Base-by-base conservation (phyloP, 2,888 invertebrate species). In the Amphipoea oculea region DNA sequence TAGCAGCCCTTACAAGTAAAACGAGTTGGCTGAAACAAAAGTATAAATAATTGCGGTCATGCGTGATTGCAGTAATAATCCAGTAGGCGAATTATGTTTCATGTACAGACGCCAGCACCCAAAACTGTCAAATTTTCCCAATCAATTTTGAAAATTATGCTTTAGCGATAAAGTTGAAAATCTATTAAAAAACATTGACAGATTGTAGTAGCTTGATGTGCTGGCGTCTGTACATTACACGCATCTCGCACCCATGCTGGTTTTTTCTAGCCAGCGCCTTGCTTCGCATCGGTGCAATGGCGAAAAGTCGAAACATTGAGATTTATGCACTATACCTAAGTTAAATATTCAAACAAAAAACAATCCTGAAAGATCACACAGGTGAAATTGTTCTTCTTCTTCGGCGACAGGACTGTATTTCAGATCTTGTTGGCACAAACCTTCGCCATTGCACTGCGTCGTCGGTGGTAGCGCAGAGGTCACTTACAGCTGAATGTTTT, bases 11-110 rank as follows among this genome's bases (percentile, higher is more conserved):
- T n/a, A 2, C 1, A 60, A 12, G 62, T 48, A 45, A 68, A 29
- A 48, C 20, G 11, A 29, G 12, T 29, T 12, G 23, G 2, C 69
- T 20, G 51, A 73, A 51, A 11, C 1, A 23, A 12, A 73, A 73
- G 20, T 29, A 57, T 29, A 17, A 1, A 36, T 36, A 74, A 17
- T 23, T 23, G 42, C 42, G 36, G 42, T 42, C 20, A 45, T 7
- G 57, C 12, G 75, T n/a, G 42, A 75, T 75, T 75, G 75, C 75
- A 45, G 75, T 45, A 4, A 36, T 36, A 36, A 57, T 36, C 36
- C 2, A 75, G 23, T 7, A 75, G 75, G 75, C 75, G 75, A 17
- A 29, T 20, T 29, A 42, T 17, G 23, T 40, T 73, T 54, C 11
- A 20, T 14, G 14, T 20, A n/a, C n/a, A n/a, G n/a, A n/a, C n/a